phyloP scores from a whole-genome alignment of 1,140 invertebrate species.

The Bombus sylvicola region DNA sequence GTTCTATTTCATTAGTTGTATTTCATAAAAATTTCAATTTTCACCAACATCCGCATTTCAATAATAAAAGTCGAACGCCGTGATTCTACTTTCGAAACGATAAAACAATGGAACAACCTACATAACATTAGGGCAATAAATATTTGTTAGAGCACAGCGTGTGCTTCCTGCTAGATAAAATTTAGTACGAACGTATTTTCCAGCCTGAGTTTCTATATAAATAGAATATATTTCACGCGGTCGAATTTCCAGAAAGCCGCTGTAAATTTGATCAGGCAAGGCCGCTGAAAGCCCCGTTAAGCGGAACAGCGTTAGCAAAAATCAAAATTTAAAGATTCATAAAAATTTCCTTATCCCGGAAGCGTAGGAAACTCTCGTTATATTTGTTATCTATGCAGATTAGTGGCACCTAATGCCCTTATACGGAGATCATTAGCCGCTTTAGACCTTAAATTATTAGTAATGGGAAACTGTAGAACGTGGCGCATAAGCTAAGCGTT shows the following conservation, averaged over 20 bases:
- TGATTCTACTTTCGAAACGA: no score
- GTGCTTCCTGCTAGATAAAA: not conserved
- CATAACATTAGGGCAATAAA: no score
- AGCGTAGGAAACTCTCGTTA: not conserved
- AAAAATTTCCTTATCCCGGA: not conserved
- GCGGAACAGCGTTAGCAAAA: not conserved
- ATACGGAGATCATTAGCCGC: no score
- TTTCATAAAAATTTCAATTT: no score
- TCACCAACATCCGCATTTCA: no score
- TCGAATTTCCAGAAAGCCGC: not conserved
- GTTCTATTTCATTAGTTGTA: no score
- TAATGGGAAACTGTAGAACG: not conserved
- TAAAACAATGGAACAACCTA: no score
- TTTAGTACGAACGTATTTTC: slow-evolving; percentile 6
- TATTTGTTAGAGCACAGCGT: not conserved
- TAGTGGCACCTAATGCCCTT: not conserved
- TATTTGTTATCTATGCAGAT: not conserved
- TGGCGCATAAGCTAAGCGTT: not conserved
- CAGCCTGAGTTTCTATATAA: not conserved
- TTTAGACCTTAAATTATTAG: not conserved
- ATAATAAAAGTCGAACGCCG: no score
- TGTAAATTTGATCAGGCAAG: slow-evolving; percentile 5
- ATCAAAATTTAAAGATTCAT: not conserved
- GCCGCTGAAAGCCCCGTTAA: not conserved
- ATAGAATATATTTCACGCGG: slow-evolving; percentile 15